These are phyloP conservation scores for Dyspetes luteomarginatus DNA, from an alignment of 2,888 invertebrate genomes.

Conservation along the genomic window DNA sequence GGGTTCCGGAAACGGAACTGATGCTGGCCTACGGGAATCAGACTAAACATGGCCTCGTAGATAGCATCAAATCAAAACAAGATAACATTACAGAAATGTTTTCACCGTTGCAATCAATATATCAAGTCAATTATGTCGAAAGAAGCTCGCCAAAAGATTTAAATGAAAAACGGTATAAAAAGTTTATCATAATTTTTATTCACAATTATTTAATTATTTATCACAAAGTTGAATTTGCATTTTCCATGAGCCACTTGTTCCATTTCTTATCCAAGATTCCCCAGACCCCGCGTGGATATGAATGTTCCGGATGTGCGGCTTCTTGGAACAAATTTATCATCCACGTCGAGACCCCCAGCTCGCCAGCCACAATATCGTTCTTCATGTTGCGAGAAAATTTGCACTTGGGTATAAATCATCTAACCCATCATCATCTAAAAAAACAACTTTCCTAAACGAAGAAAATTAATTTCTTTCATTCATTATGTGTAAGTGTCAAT, in stretches of 20 bases:
- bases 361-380: constrained; percentile 39
- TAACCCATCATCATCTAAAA: not conserved
- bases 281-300: constrained; percentile 44
- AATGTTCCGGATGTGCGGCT: constrained; percentile 65
- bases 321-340: constrained; percentile 58
- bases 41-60: constrained; percentile 68
- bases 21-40: constrained; percentile 69
- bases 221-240: not conserved
- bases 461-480: not conserved
- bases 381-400: constrained; percentile 30
- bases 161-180: constrained; percentile 28
- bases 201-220: not conserved
- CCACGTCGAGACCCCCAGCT: not conserved
- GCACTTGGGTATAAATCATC: constrained; percentile 15
- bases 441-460: not conserved
- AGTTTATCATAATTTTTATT: not conserved
- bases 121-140: constrained; percentile 38
- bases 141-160: not conserved
- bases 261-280: constrained; percentile 24
- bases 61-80: constrained; percentile 18
- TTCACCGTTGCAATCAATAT: constrained; percentile 37
- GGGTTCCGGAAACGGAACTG: constrained; percentile 70
- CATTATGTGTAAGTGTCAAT: constrained; percentile 38
- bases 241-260: not conserved
- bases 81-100: not conserved